Evolutionary conservation across 2,888 invertebrate species (phyloP).

Genomic region (Synergus umbraculus): DNA sequence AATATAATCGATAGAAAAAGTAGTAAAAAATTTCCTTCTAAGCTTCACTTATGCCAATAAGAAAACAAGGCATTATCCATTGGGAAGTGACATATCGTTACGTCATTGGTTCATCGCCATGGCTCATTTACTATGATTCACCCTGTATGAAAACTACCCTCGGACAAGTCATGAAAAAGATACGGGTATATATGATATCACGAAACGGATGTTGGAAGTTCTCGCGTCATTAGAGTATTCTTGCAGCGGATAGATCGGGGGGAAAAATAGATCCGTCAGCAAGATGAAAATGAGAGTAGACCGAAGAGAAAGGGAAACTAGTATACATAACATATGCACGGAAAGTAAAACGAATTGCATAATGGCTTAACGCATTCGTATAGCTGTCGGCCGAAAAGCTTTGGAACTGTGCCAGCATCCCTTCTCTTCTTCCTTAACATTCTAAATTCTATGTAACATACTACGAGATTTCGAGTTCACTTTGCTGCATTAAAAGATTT

Average conservation of each 20-base stretch:
- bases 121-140: constrained; percentile 13
- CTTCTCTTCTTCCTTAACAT: constrained; percentile 48
- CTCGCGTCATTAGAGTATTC: constrained; percentile 12
- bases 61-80: neutral
- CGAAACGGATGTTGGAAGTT: neutral
- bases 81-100: neutral
- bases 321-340: constrained; percentile 52
- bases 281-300: constrained; percentile 49
- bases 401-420: constrained; percentile 55
- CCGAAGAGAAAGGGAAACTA: constrained; percentile 38
- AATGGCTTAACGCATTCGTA: constrained; percentile 62
- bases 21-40: too few species aligned
- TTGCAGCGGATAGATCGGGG: neutral
- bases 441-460: constrained; percentile 1
- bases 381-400: constrained; percentile 56
- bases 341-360: constrained; percentile 61
- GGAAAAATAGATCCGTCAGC: constrained; percentile 37
- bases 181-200: neutral
- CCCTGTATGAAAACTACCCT: neutral
- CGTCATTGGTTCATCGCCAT: neutral
- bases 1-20: too few species aligned
- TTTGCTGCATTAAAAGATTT: constrained; percentile 16
- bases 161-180: neutral
- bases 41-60: neutral
- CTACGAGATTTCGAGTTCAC: constrained; percentile 13